A percentile compares a stretch with the other conserved stretches of the same genome.
Conservation (phyloP, 1,140 invertebrate genomes). For the Drosophila sp. region DNA sequence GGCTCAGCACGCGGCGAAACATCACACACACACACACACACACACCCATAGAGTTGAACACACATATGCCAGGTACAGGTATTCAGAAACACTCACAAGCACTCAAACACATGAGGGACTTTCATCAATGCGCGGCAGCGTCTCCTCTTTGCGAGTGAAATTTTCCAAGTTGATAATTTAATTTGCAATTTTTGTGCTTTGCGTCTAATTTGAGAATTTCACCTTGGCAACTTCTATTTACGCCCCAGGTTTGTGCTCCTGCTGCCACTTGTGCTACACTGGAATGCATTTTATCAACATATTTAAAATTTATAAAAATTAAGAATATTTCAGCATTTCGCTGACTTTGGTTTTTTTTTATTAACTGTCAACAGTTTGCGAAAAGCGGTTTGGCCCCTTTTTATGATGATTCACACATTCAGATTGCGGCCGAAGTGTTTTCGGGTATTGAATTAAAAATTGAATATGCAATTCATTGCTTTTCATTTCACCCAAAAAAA, state of each 20-base stretch:
- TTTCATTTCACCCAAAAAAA: background rate
- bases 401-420: background rate
- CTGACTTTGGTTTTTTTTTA: constrained; percentile 22
- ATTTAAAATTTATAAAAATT: constrained; percentile 46
- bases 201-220: constrained; percentile 74
- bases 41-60: background rate
- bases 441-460: background rate
- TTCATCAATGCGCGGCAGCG: constrained; percentile 58
- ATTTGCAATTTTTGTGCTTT: constrained; percentile 67
- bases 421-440: no score
- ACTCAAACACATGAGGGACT: constrained; percentile 34
- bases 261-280: background rate
- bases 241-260: background rate
- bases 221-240: constrained; percentile 63
- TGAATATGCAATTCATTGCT: background rate
- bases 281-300: constrained; percentile 62
- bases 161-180: constrained; percentile 78
- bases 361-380: background rate
- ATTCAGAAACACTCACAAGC: constrained; percentile 11
- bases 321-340: constrained; percentile 18
- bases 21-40: constrained; percentile 24
- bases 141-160: constrained; percentile 51
- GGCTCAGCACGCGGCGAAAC: constrained; percentile 65
- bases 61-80: constrained; percentile 13
- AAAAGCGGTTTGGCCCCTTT: background rate